Evolutionary conservation across 2,797 vertebrate genomes (phyloP).

Genomic region (Peromyscus attwateri): DNA sequence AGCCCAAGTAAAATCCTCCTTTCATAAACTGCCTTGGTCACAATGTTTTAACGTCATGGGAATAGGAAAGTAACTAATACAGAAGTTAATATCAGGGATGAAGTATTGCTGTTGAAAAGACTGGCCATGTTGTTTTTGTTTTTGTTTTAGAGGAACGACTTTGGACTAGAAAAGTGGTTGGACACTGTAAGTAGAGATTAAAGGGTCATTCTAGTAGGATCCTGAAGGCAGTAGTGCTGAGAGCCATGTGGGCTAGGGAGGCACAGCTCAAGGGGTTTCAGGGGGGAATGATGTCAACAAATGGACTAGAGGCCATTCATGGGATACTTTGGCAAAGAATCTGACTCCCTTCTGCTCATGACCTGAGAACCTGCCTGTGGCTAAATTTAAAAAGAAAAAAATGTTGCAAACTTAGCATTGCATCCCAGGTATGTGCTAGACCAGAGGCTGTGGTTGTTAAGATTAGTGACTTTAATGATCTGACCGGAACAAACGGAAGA

Average conservation of each 20-base stretch:
- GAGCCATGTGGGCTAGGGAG: no score
- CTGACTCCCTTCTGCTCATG: background rate
- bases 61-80: background rate
- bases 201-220: background rate
- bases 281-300: background rate
- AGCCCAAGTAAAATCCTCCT: background rate
- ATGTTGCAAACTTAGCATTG: background rate
- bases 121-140: background rate
- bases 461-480: background rate
- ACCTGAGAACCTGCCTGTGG: background rate
- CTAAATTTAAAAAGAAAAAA: background rate
- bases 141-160: background rate
- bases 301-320: no score
- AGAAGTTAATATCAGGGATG: background rate
- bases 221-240: background rate
- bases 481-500: background rate
- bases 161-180: no score
- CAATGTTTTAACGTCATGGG: background rate
- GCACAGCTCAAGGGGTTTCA: background rate
- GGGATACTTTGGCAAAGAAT: background rate
- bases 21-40: background rate
- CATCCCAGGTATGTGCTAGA: background rate
- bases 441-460: background rate
- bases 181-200: no score
- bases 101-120: no score